These are phyloP conservation scores for Glyptemys insculpta DNA, from an alignment of 2,797 vertebrate genomes.

Conservation along the genomic window DNA sequence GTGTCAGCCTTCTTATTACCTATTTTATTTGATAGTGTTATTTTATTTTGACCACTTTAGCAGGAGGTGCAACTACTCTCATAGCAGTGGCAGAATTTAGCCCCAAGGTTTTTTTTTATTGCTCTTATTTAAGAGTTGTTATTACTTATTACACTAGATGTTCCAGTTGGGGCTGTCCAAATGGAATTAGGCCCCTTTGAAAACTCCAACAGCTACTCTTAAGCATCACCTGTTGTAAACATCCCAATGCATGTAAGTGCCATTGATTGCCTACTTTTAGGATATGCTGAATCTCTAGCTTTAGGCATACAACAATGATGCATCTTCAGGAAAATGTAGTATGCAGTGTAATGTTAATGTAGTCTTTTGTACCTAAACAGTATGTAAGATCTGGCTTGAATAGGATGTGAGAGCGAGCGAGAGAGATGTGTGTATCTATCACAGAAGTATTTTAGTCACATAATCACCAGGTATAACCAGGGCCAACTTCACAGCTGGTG, in stretches of 20 bases:
- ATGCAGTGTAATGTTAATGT: too few species aligned
- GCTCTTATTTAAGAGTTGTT: neutral
- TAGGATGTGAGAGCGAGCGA: neutral
- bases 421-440: too few species aligned
- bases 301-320: accelerated
- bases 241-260: neutral
- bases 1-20: neutral
- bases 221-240: slow-evolving; percentile 24
- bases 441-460: too few species aligned
- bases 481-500: accelerated
- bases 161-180: neutral
- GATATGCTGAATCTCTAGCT: accelerated
- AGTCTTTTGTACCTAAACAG: neutral
- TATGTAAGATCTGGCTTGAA: neutral
- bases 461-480: too few species aligned
- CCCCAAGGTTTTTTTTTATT: neutral
- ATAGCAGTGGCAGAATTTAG: neutral
- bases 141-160: neutral
- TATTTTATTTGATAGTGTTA: neutral
- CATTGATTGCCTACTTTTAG: neutral
- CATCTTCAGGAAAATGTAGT: accelerated
- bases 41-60: neutral
- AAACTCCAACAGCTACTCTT: neutral
- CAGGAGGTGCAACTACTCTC: neutral
- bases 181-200: neutral